Percentiles rank a stretch among this genome's conserved stretches.
Conservation (phyloP, 2,113 vertebrate species). For the Saguinus midas region DNA sequence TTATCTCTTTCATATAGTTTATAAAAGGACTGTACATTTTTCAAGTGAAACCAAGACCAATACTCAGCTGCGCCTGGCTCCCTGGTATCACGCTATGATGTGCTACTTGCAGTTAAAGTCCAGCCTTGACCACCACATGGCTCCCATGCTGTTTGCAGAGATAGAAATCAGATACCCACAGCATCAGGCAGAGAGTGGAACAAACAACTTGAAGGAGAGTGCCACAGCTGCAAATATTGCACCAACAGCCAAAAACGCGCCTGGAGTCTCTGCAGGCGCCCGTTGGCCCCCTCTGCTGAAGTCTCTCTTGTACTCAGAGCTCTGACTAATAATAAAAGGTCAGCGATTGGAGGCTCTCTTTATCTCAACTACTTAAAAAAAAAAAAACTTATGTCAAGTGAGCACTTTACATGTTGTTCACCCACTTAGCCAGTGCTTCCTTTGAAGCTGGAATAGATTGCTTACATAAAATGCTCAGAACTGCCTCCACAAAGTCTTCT, state of each 20-base stretch:
- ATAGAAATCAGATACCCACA: neutral
- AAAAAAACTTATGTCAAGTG: conserved; percentile 67
- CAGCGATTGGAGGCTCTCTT: conserved; percentile 11
- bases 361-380: conserved; percentile 36
- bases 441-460: conserved; percentile 59
- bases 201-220: neutral
- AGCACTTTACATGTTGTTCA: conserved; percentile 72
- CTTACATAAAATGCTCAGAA: conserved; percentile 57
- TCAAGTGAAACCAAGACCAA: neutral
- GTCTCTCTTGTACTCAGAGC: neutral
- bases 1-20: neutral
- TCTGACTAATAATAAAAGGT: conserved; percentile 54
- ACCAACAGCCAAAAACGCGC: neutral
- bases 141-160: neutral
- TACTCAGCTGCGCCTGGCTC: neutral
- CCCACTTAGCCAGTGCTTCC: conserved; percentile 47
- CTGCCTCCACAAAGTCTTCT: neutral
- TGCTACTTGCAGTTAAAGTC: neutral
- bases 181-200: neutral
- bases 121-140: neutral
- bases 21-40: neutral
- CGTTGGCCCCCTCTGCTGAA: neutral
- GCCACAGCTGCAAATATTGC: neutral
- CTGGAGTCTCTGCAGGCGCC: neutral
- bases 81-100: fast-evolving